phyloP scores from a whole-genome alignment of 1,140 invertebrate genomes.

The Drosophila teissieri region DNA sequence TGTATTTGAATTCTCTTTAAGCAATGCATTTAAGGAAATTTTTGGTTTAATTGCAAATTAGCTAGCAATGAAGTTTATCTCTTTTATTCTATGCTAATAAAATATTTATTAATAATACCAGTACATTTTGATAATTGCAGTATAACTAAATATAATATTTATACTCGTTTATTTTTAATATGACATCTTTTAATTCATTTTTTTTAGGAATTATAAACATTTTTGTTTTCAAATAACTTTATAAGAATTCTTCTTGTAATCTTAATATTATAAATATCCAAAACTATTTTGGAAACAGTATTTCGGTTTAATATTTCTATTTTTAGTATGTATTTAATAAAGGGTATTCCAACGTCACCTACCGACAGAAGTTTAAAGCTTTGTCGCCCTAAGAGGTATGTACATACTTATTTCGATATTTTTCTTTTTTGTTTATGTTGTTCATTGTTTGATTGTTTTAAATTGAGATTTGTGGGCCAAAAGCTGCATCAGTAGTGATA shows the following conservation, averaged over 20 bases:
- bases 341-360: constrained; percentile 12
- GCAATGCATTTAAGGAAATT: too few relatives aligned
- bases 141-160: too few relatives aligned
- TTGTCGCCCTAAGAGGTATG: constrained; percentile 3
- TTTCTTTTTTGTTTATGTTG: constrained; percentile 53
- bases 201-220: neutral
- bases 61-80: neutral
- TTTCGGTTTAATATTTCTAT: too few relatives aligned
- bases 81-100: neutral
- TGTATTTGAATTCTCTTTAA: neutral
- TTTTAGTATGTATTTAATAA: neutral
- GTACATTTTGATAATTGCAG: too few relatives aligned
- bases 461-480: constrained; percentile 77
- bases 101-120: too few relatives aligned
- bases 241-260: too few relatives aligned
- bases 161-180: too few relatives aligned
- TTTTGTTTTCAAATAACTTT: neutral
- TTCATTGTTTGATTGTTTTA: constrained; percentile 80
- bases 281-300: too few relatives aligned
- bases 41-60: neutral
- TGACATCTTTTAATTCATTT: too few relatives aligned
- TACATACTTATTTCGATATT: constrained; percentile 9
- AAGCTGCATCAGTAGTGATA: constrained; percentile 42
- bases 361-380: too few relatives aligned
- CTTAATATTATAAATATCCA: too few relatives aligned